Conservation (phyloP, 2,888 invertebrate genomes). For the Resseliella maxima region DNA sequence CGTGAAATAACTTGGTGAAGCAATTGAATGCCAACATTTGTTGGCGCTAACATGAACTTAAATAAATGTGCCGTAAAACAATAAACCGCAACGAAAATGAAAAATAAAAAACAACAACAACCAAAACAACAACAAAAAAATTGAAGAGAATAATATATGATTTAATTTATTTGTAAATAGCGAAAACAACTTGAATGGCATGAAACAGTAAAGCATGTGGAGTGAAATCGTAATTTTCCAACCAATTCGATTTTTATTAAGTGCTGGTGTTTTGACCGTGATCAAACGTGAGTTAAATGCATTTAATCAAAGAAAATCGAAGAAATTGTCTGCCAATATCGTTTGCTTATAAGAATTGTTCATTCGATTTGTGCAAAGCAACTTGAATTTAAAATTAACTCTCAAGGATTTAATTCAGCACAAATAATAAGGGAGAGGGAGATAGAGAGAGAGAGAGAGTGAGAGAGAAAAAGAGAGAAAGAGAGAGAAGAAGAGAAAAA, state of each 20-base stretch:
- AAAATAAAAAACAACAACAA: too few species aligned
- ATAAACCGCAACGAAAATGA: neutral
- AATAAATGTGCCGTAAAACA: constrained; percentile 44
- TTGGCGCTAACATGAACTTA: constrained; percentile 27
- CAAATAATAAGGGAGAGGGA: too few species aligned
- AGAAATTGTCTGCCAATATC: too few species aligned
- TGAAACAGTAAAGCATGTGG: neutral
- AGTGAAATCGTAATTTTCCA: constrained; percentile 10
- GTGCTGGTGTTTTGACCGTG: neutral
- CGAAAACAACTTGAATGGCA: neutral
- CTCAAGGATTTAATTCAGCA: too few species aligned
- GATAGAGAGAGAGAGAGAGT: too few species aligned
- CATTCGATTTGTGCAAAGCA: too few species aligned
- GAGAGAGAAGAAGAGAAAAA: too few species aligned
- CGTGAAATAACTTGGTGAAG: constrained; percentile 1
- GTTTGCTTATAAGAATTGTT: too few species aligned
- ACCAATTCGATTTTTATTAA: neutral
- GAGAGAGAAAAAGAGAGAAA: too few species aligned
- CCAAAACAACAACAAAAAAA: neutral
- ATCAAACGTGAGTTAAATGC: neutral
- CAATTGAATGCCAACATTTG: constrained; percentile 38
- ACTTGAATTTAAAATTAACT: too few species aligned
- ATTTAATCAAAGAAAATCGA: too few species aligned
- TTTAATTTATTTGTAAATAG: constrained; percentile 44
- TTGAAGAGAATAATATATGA: neutral